These are phyloP conservation scores for Thalassoma bifasciatum DNA, from an alignment of 2,113 vertebrate genomes.

Conservation along the genomic window DNA sequence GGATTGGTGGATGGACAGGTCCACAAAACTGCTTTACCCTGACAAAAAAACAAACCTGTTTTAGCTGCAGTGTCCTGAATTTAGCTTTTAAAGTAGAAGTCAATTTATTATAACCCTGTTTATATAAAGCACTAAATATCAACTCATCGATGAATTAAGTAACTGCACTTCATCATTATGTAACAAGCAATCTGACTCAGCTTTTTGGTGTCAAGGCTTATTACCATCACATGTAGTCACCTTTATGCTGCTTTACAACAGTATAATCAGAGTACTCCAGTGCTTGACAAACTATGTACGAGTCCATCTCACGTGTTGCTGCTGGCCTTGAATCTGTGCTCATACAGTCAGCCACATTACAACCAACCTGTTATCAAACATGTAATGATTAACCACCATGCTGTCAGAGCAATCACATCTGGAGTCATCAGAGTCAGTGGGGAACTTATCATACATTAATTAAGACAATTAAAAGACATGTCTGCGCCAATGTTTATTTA, in stretches of 20 bases:
- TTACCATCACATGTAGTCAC: background rate
- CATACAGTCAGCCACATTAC: conserved; percentile 27
- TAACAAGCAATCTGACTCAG: background rate
- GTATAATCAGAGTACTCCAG: background rate
- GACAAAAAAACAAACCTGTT: no score
- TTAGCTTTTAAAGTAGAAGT: no score
- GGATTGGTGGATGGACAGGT: no score
- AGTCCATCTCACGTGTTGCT: background rate
- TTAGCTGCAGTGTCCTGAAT: no score
- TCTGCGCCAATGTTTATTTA: background rate
- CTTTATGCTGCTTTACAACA: background rate
- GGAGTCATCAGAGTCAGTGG: background rate
- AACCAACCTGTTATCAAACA: conserved; percentile 36
- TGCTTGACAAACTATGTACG: background rate
- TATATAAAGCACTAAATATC: no score
- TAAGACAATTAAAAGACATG: no score
- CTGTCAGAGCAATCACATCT: conserved; percentile 15
- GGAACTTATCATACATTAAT: background rate
- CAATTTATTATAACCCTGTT: no score
- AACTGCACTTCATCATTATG: background rate
- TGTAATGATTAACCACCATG: conserved; percentile 76
- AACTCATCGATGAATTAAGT: no score
- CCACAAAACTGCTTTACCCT: no score
- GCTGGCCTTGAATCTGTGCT: conserved; percentile 19
- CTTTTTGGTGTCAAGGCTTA: background rate